Conservation (phyloP, 2,888 invertebrate species). For the Nomada fucata region DNA sequence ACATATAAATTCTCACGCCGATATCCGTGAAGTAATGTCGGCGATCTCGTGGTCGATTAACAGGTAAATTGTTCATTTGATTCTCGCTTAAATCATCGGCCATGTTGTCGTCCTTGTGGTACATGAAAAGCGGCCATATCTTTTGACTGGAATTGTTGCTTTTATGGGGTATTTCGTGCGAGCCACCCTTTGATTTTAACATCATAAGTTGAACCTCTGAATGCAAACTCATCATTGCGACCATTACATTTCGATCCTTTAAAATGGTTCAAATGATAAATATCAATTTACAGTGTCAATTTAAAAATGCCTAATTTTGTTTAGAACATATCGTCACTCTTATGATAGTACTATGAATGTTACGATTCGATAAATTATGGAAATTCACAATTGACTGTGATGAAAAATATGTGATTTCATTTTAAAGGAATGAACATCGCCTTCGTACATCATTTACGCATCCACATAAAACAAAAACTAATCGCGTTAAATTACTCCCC, state of each 20-base stretch:
- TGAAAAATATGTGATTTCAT: too few species aligned
- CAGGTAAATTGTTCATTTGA: neutral
- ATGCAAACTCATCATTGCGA: neutral
- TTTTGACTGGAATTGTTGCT: slow-evolving; percentile 9
- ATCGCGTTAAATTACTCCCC: too few species aligned
- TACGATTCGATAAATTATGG: too few species aligned
- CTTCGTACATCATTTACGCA: too few species aligned
- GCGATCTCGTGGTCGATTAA: neutral
- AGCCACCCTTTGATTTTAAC: slow-evolving; percentile 39
- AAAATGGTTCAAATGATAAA: neutral
- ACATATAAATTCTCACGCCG: neutral
- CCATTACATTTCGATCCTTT: slow-evolving; percentile 33
- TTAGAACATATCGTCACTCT: too few species aligned
- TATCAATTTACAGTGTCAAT: neutral
- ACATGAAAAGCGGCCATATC: slow-evolving; percentile 37
- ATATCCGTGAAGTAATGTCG: neutral
- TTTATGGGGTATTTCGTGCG: slow-evolving; percentile 20
- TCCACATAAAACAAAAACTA: too few species aligned
- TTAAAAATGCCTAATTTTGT: neutral
- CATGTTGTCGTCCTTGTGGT: slow-evolving; percentile 10
- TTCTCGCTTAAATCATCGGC: slow-evolving; percentile 10
- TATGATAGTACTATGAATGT: too few species aligned
- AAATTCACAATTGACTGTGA: too few species aligned
- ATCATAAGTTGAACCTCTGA: slow-evolving; percentile 22
- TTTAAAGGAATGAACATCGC: too few species aligned